Conservation (phyloP, 2,797 vertebrate species). For the Anguilla marmorata region DNA sequence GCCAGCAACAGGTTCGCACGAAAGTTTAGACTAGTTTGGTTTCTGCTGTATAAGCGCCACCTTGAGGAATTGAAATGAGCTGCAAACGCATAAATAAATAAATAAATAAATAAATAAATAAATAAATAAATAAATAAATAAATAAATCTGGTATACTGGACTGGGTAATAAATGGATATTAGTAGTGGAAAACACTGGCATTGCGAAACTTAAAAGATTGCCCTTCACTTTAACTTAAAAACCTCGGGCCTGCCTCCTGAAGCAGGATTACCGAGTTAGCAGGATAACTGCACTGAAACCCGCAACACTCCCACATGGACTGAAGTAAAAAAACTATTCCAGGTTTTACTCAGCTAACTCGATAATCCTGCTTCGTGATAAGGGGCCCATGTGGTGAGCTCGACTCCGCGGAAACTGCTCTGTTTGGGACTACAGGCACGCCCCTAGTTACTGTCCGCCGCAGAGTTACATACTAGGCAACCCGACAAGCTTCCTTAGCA, state of each 20-base stretch:
- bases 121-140: not conserved
- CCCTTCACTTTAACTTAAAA: not conserved
- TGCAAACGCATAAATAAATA: not conserved
- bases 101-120: not conserved
- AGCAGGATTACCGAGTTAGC: too few species aligned
- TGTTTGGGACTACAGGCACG: not conserved
- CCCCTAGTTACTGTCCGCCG: not conserved
- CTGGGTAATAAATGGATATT: not conserved
- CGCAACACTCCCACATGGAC: too few species aligned
- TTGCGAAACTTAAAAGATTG: not conserved
- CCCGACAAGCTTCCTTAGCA: conserved; percentile 27
- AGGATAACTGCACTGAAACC: too few species aligned
- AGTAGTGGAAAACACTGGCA: not conserved
- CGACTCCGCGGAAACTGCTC: not conserved
- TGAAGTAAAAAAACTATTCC: too few species aligned
- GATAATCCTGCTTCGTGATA: too few species aligned
- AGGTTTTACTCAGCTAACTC: too few species aligned
- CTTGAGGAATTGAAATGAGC: conserved; percentile 5
- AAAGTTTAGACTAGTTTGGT: not conserved
- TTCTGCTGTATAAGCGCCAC: not conserved
- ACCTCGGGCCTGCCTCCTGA: too few species aligned
- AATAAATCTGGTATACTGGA: not conserved
- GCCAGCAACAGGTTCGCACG: not conserved
- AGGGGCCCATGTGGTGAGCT: not conserved
- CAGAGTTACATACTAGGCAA: not conserved